phyloP scores from a whole-genome alignment of 2,113 vertebrate genomes.

The Oenanthe melanoleuca region DNA sequence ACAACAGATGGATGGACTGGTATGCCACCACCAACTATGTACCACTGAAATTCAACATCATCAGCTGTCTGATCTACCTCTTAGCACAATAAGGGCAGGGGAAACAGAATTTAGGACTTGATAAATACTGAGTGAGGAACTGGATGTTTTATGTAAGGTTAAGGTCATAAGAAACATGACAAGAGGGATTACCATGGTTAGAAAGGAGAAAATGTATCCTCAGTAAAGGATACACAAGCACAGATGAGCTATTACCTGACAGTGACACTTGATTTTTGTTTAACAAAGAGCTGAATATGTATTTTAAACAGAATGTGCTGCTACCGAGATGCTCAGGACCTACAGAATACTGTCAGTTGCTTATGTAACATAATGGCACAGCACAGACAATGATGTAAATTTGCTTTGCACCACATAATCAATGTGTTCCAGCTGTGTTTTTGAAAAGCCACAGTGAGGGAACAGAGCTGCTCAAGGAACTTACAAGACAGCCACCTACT shows the following conservation, averaged over 20 bases:
- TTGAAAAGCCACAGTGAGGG: background rate
- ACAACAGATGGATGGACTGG: background rate
- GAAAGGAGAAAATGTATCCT: background rate
- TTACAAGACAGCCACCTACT: background rate
- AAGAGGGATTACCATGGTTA: background rate
- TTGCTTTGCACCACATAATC: background rate
- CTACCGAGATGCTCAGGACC: background rate
- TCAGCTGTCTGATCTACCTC: background rate
- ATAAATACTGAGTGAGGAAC: background rate
- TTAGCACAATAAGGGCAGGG: background rate
- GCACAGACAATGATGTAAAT: background rate
- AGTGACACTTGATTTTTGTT: background rate
- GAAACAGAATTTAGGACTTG: background rate
- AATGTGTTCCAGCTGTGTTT: background rate
- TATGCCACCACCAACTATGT: background rate
- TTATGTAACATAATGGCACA: background rate
- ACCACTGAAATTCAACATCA: background rate
- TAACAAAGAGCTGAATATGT: background rate
- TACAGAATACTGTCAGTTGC: background rate
- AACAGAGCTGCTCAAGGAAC: background rate
- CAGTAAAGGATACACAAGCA: background rate
- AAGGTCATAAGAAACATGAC: background rate
- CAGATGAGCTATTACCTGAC: background rate
- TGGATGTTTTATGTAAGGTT: background rate
- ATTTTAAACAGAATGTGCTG: background rate